phyloP scores from a whole-genome alignment of 2,888 invertebrate species.

The Nezara viridula region DNA sequence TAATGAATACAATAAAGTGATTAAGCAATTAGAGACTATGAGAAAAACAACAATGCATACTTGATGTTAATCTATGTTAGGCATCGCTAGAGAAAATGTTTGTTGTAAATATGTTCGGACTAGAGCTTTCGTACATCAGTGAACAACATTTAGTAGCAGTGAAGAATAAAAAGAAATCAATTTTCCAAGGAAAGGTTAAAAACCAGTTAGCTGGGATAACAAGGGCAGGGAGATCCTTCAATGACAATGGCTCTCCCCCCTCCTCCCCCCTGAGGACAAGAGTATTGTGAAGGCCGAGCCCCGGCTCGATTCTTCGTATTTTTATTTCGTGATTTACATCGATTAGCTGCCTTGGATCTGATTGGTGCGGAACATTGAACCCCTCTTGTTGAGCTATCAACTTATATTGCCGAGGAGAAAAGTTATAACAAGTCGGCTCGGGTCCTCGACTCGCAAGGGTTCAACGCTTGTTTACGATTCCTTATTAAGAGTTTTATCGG shows the following conservation, averaged over 20 bases:
- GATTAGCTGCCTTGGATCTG: not conserved
- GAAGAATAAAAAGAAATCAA: not conserved
- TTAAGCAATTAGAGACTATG: no score
- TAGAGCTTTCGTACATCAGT: no score
- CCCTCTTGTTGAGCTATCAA: constrained; percentile 1
- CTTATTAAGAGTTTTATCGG: not conserved
- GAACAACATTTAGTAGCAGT: no score
- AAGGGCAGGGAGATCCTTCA: not conserved
- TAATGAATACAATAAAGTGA: no score
- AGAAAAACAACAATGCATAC: no score
- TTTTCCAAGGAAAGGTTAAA: not conserved
- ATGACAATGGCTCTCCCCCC: not conserved
- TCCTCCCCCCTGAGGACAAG: not conserved
- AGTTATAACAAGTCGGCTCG: not conserved
- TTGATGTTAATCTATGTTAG: no score
- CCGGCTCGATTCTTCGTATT: not conserved
- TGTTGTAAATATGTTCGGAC: no score
- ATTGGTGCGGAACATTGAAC: not conserved
- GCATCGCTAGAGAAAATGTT: no score
- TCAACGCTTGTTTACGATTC: constrained; percentile 15
- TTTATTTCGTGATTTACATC: not conserved
- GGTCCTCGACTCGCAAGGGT: not conserved
- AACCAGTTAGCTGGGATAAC: not conserved
- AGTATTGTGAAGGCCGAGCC: not conserved
- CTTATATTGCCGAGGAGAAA: not conserved